Evolutionary conservation across 2,797 vertebrate genomes (phyloP), one percentile per base, ranked within the genome.

Genomic region (Neomorphus geoffroyi): DNA sequence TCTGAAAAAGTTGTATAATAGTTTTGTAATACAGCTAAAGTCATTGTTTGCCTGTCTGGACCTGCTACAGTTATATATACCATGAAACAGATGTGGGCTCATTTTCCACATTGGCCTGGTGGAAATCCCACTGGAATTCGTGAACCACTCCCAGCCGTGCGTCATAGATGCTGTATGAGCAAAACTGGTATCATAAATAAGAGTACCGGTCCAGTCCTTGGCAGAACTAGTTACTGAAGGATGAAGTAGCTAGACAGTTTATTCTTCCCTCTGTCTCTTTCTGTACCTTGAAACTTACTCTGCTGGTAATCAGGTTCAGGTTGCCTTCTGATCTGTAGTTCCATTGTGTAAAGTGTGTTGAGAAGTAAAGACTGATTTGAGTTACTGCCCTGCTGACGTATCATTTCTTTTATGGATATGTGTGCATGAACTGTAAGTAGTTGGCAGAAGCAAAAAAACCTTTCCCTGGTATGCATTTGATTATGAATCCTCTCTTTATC

Each of bases 81-180:
- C 11, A 5, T 43, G 32, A 81, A 73, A 51, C 23, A 66, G 32
- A 37, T 26, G 26, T 45, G 57, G 67, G 45, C 21, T 71, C 4
- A 6, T 84, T 86, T 91, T 80, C 86, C 21, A 17, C 11, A 7
- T 18, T 61, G 67, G 24, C 70, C 1, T 1, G 60, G n/a, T 51
- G 54, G 48, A 84, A 95, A 73, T 90, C 51, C n/a, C 33, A 7
- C 30, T 69, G 54, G 73, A 91, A 69, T 86, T 81, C 39, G 51
- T 0, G 2, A 50, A 50, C 0, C 0, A 35, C 32, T 93, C 43
- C 32, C 45, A 85, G 11, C n/a, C 87, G 56, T 61, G 90, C 67
- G 65, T 71, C 78, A 80, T 0, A 51, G 85, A n/a, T 6, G 3
- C 50, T 61, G 30, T 32, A 21, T 22, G 57, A 94, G 66, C 51